Conservation (phyloP, 2,113 vertebrate species). For the Scophthalmus maximus region DNA sequence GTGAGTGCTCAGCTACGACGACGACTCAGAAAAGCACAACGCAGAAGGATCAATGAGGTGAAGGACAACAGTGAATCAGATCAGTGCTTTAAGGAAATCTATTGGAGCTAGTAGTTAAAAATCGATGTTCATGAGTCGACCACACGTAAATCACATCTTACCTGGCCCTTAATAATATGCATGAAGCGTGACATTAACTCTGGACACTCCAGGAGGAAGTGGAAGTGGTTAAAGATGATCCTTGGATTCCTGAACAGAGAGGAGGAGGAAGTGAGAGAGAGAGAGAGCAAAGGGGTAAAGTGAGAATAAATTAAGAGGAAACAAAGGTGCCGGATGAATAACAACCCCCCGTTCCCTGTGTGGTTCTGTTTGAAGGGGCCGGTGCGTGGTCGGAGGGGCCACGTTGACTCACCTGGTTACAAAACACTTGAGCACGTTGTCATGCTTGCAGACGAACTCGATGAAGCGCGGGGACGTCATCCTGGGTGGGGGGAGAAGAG, state of each 20-base stretch:
- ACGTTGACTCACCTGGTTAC: constrained; percentile 89
- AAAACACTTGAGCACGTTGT: constrained; percentile 98
- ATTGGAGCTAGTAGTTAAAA: no score
- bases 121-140: not conserved
- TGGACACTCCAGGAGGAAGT: constrained; percentile 98
- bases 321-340: constrained; percentile 19
- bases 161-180: constrained; percentile 99
- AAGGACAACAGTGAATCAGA: not conserved
- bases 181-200: constrained; percentile 99
- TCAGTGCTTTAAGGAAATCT: no score
- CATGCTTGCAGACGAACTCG: constrained; percentile 98
- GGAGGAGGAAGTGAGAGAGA: not conserved
- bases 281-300: not conserved
- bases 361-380: not conserved
- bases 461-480: constrained; percentile 98
- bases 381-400: constrained; percentile 8
- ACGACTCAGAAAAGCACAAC: not conserved
- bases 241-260: constrained; percentile 90
- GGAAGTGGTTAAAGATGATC: constrained; percentile 99
- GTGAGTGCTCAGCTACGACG: not conserved
- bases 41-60: not conserved
- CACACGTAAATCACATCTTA: constrained; percentile 64
- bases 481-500: constrained; percentile 73
- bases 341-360: not conserved
- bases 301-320: constrained; percentile 7